phyloP scores from a whole-genome alignment of 2,888 invertebrate genomes.

The Gortyna flavago region DNA sequence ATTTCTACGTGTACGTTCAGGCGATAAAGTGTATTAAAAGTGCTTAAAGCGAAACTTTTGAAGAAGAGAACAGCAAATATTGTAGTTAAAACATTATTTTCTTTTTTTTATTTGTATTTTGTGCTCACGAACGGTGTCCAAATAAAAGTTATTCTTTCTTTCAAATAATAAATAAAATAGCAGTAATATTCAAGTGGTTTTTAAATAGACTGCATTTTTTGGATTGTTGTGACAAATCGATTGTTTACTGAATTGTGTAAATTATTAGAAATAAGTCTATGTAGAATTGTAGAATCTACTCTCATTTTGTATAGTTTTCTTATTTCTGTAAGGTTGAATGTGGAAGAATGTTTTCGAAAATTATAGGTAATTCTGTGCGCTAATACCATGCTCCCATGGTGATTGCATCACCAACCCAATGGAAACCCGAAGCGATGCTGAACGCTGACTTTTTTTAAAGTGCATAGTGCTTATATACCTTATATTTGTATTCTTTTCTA shows the following conservation, averaged over 20 bases:
- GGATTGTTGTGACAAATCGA: background rate
- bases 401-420: background rate
- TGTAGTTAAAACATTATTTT: background rate
- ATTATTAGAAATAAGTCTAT: background rate
- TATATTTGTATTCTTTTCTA: too few relatives aligned
- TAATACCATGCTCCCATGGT: background rate
- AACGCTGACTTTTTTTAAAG: too few relatives aligned
- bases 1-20: conserved; percentile 12
- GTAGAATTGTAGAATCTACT: background rate
- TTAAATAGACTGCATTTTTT: background rate
- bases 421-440: background rate
- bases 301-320: background rate
- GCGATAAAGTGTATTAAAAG: background rate
- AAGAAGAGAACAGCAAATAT: too few relatives aligned
- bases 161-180: background rate
- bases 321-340: background rate
- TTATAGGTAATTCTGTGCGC: background rate
- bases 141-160: too few relatives aligned
- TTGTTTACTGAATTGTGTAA: background rate
- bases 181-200: background rate
- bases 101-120: too few relatives aligned
- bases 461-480: too few relatives aligned
- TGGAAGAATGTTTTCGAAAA: background rate
- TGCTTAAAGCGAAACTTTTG: background rate
- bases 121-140: too few relatives aligned